These are phyloP conservation scores for Lagocephalus sceleratus DNA, from an alignment of 2,797 vertebrate genomes.

Conservation along the genomic window DNA sequence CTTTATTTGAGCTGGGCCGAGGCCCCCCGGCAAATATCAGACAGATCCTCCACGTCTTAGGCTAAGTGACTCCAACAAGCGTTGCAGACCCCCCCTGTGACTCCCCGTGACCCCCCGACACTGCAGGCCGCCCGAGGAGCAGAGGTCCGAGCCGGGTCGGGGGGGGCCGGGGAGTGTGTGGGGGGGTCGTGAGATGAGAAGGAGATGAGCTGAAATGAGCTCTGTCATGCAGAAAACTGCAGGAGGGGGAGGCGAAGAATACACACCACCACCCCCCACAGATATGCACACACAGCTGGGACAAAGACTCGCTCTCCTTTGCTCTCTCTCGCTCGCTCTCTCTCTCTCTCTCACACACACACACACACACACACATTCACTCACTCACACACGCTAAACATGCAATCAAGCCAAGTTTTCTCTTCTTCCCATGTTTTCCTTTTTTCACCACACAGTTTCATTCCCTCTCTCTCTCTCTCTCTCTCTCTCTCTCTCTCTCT, in stretches of 20 bases:
- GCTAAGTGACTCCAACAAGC: slow-evolving; percentile 81
- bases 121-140: slow-evolving; percentile 55
- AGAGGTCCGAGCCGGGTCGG: slow-evolving; percentile 56
- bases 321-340: too few relatives aligned
- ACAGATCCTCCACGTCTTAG: slow-evolving; percentile 62
- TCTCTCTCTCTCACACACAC: slow-evolving; percentile 30
- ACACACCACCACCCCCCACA: slow-evolving; percentile 45
- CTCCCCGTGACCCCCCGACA: slow-evolving; percentile 48
- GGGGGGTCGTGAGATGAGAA: slow-evolving; percentile 53
- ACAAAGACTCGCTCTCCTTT: slow-evolving; percentile 44
- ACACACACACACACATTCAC: slow-evolving; percentile 34
- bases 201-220: slow-evolving; percentile 71
- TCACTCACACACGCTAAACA: slow-evolving; percentile 11
- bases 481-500: too few relatives aligned
- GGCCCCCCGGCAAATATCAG: slow-evolving; percentile 57
- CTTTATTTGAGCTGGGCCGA: slow-evolving; percentile 62
- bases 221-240: slow-evolving; percentile 84
- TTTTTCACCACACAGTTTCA: too few relatives aligned
- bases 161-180: slow-evolving; percentile 28
- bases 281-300: slow-evolving; percentile 57
- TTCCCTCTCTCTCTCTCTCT: too few relatives aligned
- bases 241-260: slow-evolving; percentile 73
- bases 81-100: slow-evolving; percentile 48
- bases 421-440: too few relatives aligned
- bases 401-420: too few relatives aligned